phyloP scores from a whole-genome alignment of 1,140 invertebrate species.

The Aphaenogaster rudis region DNA sequence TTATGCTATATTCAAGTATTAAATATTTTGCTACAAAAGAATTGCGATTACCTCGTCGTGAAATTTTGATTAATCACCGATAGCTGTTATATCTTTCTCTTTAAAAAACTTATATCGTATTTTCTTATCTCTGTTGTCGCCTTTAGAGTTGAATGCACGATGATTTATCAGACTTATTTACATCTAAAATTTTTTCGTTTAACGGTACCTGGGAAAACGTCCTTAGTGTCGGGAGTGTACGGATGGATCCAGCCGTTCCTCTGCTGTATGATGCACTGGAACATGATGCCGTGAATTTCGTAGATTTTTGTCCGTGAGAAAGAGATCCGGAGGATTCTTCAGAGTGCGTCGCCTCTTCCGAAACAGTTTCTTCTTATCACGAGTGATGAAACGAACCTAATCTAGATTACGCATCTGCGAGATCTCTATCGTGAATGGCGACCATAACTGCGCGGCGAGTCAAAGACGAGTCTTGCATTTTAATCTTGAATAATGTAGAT shows the following conservation, averaged over 20 bases:
- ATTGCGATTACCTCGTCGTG: background rate
- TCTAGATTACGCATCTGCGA: slow-evolving; percentile 2
- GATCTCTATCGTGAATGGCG: slow-evolving; percentile 4
- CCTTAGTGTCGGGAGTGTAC: slow-evolving; percentile 90
- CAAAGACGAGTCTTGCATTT: background rate
- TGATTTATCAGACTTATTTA: background rate
- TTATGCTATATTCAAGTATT: background rate
- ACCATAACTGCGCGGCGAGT: background rate
- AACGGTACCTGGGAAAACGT: slow-evolving; percentile 92
- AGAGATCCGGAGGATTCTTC: background rate
- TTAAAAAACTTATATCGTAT: background rate
- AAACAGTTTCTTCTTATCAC: slow-evolving; percentile 24
- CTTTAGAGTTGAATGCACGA: background rate
- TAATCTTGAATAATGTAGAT: background rate
- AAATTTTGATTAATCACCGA: background rate
- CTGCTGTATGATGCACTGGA: slow-evolving; percentile 94
- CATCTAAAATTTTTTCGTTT: background rate
- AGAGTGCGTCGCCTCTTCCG: background rate
- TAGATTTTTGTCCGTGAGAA: slow-evolving; percentile 31
- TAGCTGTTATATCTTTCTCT: background rate
- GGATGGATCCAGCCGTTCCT: slow-evolving; percentile 92
- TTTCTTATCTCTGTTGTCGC: background rate
- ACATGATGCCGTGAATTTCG: slow-evolving; percentile 87
- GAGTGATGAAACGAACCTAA: background rate
- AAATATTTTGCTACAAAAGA: background rate